These are phyloP conservation scores for Diploptera punctata DNA, from an alignment of 2,888 invertebrate genomes.

Conservation along the genomic window DNA sequence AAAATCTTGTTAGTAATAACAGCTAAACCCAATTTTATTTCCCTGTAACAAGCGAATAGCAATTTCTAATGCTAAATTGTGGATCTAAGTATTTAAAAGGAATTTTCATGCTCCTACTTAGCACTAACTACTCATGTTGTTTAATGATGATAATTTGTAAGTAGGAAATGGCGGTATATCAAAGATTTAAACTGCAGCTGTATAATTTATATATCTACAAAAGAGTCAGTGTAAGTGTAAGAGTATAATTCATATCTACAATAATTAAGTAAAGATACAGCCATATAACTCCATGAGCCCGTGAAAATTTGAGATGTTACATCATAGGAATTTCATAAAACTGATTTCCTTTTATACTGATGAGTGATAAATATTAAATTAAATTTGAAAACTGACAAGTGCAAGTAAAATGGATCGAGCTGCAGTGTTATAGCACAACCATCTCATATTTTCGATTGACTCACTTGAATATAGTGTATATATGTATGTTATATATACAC, in stretches of 20 bases:
- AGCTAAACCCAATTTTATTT: background rate
- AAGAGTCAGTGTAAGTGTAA: slow-evolving; percentile 24
- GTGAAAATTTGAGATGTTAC: slow-evolving; percentile 21
- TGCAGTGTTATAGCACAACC: no score
- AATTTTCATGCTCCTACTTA: background rate
- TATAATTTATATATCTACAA: slow-evolving; percentile 20
- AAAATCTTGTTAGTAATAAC: no score
- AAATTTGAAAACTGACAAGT: no score
- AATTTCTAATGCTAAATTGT: background rate
- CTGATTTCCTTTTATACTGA: no score
- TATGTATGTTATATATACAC: background rate
- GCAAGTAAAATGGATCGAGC: no score
- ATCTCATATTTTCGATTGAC: slow-evolving; percentile 25
- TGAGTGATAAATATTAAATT: no score
- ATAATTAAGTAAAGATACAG: slow-evolving; percentile 23
- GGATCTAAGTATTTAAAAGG: background rate
- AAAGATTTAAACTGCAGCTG: slow-evolving; percentile 23
- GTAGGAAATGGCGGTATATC: slow-evolving; percentile 15
- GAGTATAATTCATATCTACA: slow-evolving; percentile 24
- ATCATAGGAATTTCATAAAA: background rate
- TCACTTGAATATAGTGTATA: slow-evolving; percentile 12
- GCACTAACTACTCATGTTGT: background rate
- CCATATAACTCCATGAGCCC: slow-evolving; percentile 18
- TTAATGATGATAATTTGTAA: background rate
- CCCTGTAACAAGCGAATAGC: background rate